A percentile compares a stretch with the other conserved stretches of the same genome.
phyloP scores from a whole-genome alignment of 2,797 vertebrate genomes.

The Acanthornis magna region DNA sequence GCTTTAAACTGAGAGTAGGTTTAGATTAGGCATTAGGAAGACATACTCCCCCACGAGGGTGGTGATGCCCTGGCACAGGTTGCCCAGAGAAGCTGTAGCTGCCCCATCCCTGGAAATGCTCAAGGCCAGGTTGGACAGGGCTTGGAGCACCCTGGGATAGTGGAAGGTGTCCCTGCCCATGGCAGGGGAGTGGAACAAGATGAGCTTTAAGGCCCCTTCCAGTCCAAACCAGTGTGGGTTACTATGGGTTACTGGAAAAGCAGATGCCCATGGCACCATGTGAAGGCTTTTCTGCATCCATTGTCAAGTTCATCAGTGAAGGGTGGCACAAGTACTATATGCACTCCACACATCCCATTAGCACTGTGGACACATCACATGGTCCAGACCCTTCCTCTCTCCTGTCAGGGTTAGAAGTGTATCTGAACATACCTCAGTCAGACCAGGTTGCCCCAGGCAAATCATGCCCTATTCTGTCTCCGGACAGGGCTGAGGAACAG shows the following conservation, averaged over 20 bases:
- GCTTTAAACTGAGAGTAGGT: neutral
- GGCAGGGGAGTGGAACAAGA: neutral
- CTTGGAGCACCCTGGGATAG: neutral
- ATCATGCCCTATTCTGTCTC: neutral
- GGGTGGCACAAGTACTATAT: accelerated
- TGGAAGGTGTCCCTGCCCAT: neutral
- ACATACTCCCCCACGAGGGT: neutral
- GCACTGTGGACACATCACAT: neutral
- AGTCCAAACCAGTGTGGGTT: neutral
- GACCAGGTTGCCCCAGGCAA: neutral
- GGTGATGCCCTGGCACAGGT: neutral
- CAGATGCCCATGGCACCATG: neutral
- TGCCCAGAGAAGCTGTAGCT: neutral
- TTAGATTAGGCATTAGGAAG: neutral
- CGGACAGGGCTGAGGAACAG: neutral
- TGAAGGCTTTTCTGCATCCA: neutral
- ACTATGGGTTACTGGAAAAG: neutral
- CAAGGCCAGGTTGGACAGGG: neutral
- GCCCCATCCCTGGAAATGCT: neutral
- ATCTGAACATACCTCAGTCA: neutral
- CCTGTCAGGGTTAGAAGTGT: neutral
- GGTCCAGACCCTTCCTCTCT: neutral
- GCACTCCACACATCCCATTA: neutral
- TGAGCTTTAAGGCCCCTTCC: neutral
- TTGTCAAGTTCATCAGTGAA: neutral